Evolutionary conservation across 2,113 vertebrate species (phyloP), one percentile per base, ranked within the genome.

Genomic region (Halcyon senegalensis): DNA sequence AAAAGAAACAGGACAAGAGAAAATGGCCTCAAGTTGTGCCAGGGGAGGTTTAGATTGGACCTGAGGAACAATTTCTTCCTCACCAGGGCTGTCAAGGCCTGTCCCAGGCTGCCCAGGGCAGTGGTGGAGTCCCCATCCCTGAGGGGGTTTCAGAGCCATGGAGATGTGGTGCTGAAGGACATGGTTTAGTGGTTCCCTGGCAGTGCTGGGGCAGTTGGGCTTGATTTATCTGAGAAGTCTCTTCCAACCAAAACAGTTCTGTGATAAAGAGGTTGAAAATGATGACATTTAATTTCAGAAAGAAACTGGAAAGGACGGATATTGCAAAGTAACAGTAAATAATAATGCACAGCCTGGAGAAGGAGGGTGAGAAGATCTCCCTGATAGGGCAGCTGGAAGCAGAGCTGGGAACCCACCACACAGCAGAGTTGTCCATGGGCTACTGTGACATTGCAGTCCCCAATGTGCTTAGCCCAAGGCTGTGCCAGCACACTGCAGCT

Each of bases 371-470:
- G 53, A n/a, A 31, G 21, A 33, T 0, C 2, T 13, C 30, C 7
- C 27, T 11, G 24, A 13, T 2, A 43, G 25, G 16, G 37, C 33
- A 51, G 58, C 51, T 37, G 66, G 58, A 28, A 21, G 35, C 24
- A 13, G 64, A 37, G 41, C n/a, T 33, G 35, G 60, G 53, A 33
- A 20, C 27, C 33, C 19, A 2, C 27, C 1, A 3, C 1, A 0
- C 13, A 3, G 35, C 15, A 21, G 20, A 13, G 7, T 0, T 15
- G 79, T 27, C 56, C 1, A 0, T 2, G 50, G 27, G 59, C 43
- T 0, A 0, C 4, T 1, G 30, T 2, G 27, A 7, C 72, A 28
- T 5, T 7, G 1, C 6, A 30, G 30, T 67, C n/a, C 43, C 30
- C 3, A 9, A 39, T 3, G 0, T 25, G 2, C 6, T n/a, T 7